These are phyloP conservation scores for Ptychodera flava DNA, from an alignment of 35 echinoderm and acorn worm genomes.

Conservation along the genomic window DNA sequence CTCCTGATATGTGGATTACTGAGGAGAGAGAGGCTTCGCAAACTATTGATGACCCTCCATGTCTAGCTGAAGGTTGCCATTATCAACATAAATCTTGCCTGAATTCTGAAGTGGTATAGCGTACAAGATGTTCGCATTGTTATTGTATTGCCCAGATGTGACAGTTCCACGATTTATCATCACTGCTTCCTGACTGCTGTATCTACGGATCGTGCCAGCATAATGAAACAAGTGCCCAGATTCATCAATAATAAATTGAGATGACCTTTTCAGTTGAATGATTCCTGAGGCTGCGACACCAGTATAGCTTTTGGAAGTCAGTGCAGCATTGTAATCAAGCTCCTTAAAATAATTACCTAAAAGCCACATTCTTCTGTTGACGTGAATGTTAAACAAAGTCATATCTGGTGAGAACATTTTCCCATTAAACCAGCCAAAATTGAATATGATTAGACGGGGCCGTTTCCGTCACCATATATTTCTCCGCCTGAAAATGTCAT, in stretches of 20 bases:
- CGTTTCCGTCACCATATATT: not conserved
- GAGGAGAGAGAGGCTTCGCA: not conserved
- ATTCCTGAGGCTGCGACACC: not conserved
- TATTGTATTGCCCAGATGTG: not conserved
- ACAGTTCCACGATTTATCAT: not conserved
- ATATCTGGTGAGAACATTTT: not conserved
- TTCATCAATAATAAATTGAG: not conserved
- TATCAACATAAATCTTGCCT: not conserved
- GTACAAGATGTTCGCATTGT: not conserved
- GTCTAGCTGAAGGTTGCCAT: not conserved
- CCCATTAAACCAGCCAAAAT: not conserved
- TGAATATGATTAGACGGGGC: not conserved
- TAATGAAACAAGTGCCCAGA: not conserved
- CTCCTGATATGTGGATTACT: not conserved
- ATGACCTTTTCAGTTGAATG: not conserved
- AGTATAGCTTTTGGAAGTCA: not conserved
- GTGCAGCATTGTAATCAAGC: not conserved
- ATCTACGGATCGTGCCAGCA: not conserved
- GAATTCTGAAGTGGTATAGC: not conserved
- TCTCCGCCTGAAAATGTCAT: not conserved
- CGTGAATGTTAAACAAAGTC: not conserved
- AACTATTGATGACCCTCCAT: not conserved
- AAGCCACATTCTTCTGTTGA: not conserved
- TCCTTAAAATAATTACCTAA: not conserved
- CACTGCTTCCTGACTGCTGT: not conserved